Evolutionary conservation across 2,797 vertebrate species (phyloP).

Genomic region (Rallus crepitans): DNA sequence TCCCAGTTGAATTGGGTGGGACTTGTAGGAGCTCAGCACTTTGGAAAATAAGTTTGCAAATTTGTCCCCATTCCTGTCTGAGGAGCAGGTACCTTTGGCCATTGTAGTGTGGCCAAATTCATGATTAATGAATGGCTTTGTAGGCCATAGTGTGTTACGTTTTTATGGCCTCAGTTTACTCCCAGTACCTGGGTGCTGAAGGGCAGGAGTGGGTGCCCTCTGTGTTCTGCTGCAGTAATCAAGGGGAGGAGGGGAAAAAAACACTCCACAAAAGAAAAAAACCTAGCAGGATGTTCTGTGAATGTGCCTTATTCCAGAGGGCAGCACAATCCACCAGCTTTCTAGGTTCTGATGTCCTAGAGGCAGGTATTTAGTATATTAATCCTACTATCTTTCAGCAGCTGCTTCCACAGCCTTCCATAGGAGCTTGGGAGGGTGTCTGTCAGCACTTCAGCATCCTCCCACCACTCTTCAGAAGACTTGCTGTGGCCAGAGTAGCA

Average conservation of each 20-base stretch:
- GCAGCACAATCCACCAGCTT: background rate
- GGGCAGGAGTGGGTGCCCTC: background rate
- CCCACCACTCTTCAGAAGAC: background rate
- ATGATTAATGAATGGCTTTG: background rate
- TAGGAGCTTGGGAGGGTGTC: background rate
- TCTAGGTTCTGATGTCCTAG: background rate
- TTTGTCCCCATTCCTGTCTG: background rate
- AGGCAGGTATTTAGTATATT: background rate
- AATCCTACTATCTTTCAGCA: background rate
- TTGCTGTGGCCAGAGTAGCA: background rate
- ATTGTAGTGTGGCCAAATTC: background rate
- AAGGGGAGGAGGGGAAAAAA: no score
- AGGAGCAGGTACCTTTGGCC: background rate
- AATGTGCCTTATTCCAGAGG: background rate
- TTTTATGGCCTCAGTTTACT: background rate
- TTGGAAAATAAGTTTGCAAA: background rate
- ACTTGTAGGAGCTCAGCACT: background rate
- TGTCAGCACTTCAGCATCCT: background rate
- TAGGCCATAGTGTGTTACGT: background rate
- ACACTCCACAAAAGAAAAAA: background rate
- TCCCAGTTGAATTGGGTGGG: rapidly evolving
- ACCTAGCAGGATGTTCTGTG: background rate
- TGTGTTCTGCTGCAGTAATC: background rate
- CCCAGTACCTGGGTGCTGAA: background rate
- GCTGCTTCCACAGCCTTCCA: background rate